These are phyloP conservation scores for Pammene fasciana DNA, from an alignment of 2,888 invertebrate genomes.

Conservation along the genomic window DNA sequence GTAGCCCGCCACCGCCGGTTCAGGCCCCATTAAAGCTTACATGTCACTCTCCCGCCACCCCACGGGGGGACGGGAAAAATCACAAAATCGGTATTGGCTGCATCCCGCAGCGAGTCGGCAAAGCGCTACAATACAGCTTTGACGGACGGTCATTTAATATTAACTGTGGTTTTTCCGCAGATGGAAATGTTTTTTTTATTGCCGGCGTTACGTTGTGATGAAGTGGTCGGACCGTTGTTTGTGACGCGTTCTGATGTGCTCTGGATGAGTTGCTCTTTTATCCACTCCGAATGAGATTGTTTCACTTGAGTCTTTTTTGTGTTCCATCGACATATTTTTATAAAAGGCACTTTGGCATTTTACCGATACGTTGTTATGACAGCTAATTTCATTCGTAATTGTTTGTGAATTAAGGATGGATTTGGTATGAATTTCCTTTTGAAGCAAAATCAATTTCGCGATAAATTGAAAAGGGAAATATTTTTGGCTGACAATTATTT, in stretches of 20 bases:
- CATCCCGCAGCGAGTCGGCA: slow-evolving; percentile 71
- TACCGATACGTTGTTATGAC: slow-evolving; percentile 10
- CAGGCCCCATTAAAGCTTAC: slow-evolving; percentile 81
- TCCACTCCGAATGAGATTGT: slow-evolving; percentile 66
- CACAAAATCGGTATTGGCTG: slow-evolving; percentile 80
- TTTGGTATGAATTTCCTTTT: slow-evolving; percentile 24
- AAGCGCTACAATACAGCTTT: slow-evolving; percentile 79
- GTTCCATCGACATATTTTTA: slow-evolving; percentile 46
- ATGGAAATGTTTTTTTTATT: slow-evolving; percentile 82
- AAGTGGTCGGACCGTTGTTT: slow-evolving; percentile 78
- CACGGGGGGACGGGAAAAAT: slow-evolving; percentile 64
- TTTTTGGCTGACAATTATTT: slow-evolving; percentile 61
- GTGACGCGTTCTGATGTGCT: slow-evolving; percentile 77
- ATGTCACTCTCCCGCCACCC: slow-evolving; percentile 74
- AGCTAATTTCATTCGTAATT: slow-evolving; percentile 22
- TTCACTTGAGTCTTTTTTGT: slow-evolving; percentile 63
- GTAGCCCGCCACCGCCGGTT: slow-evolving; percentile 75
- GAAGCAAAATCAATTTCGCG: slow-evolving; percentile 26
- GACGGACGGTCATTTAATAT: slow-evolving; percentile 83
- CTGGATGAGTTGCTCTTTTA: slow-evolving; percentile 75
- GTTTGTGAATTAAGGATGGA: slow-evolving; percentile 17
- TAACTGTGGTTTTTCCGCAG: slow-evolving; percentile 82
- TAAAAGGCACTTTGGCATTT: slow-evolving; percentile 25
- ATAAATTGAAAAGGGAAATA: slow-evolving; percentile 44
- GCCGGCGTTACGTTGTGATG: slow-evolving; percentile 76